Evolutionary conservation across 2,888 invertebrate genomes (phyloP).

Genomic region (Acronicta leporina): DNA sequence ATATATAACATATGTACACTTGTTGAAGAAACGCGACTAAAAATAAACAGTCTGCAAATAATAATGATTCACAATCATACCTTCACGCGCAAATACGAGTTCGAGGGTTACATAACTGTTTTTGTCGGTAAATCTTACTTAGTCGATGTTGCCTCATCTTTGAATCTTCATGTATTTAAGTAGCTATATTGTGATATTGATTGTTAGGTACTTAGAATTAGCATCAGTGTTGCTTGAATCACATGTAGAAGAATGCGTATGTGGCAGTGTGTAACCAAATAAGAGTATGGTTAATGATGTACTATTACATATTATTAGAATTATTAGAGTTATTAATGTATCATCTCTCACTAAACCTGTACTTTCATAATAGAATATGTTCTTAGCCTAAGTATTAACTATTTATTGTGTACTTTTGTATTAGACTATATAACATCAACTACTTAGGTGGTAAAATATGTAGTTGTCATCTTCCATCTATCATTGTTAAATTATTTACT

Average conservation of each 20-base stretch:
- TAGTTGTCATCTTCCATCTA: conserved; percentile 53
- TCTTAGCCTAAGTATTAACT: conserved; percentile 76
- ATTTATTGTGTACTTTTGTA: conserved; percentile 64
- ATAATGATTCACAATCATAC: conserved; percentile 27
- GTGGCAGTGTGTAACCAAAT: conserved; percentile 52
- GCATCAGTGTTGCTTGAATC: conserved; percentile 66
- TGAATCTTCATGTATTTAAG: conserved; percentile 70
- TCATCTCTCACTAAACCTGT: conserved; percentile 59
- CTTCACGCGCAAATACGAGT: conserved; percentile 37
- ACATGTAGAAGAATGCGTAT: conserved; percentile 45
- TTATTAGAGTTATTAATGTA: conserved; percentile 34
- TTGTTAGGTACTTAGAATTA: conserved; percentile 74
- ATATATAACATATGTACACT: conserved; percentile 6
- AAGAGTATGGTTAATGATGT: conserved; percentile 46
- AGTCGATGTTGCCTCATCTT: conserved; percentile 72
- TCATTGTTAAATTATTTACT: conserved; percentile 32
- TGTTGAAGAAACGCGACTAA: conserved; percentile 14
- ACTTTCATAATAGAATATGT: conserved; percentile 71
- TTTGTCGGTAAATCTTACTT: conserved; percentile 63
- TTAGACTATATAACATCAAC: conserved; percentile 56
- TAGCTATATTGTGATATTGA: conserved; percentile 85
- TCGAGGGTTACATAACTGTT: conserved; percentile 47
- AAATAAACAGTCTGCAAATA: conserved; percentile 19
- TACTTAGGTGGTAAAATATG: conserved; percentile 55
- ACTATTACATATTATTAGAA: conserved; percentile 25